Evolutionary conservation across 1,140 invertebrate species (phyloP).

Genomic region (Anastrepha ludens): DNA sequence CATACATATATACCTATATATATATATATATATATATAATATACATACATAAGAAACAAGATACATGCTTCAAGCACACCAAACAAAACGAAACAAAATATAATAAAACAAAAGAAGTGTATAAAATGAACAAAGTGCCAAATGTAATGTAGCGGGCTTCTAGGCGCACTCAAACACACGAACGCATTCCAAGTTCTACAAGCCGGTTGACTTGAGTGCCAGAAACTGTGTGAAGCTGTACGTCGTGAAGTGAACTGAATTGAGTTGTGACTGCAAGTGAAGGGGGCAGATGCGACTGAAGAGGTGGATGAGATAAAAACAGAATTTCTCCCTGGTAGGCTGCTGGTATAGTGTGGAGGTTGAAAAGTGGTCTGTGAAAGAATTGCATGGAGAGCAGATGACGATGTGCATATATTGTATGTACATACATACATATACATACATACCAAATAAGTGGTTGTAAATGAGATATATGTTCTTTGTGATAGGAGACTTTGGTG

Average conservation of each 20-base stretch:
- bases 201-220: constrained; percentile 34
- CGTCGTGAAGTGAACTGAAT: constrained; percentile 17
- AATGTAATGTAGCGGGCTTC: constrained; percentile 44
- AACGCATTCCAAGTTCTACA: background rate
- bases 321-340: background rate
- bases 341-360: background rate
- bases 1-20: too few relatives aligned
- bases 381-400: background rate
- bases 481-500: background rate
- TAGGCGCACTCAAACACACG: constrained; percentile 26
- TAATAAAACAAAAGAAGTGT: constrained; percentile 8
- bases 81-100: background rate
- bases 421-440: too few relatives aligned
- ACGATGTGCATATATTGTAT: background rate
- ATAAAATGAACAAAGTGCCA: constrained; percentile 47
- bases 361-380: background rate
- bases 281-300: constrained; percentile 6
- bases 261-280: constrained; percentile 43
- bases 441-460: too few relatives aligned
- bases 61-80: constrained; percentile 18
- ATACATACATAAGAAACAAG: background rate
- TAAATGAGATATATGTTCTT: background rate
- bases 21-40: too few relatives aligned
- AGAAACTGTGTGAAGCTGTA: constrained; percentile 20
- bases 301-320: constrained; percentile 4